These are phyloP conservation scores for Orbicella faveolata DNA, from an alignment of 64 coral and sea anemone species.

Conservation along the genomic window DNA sequence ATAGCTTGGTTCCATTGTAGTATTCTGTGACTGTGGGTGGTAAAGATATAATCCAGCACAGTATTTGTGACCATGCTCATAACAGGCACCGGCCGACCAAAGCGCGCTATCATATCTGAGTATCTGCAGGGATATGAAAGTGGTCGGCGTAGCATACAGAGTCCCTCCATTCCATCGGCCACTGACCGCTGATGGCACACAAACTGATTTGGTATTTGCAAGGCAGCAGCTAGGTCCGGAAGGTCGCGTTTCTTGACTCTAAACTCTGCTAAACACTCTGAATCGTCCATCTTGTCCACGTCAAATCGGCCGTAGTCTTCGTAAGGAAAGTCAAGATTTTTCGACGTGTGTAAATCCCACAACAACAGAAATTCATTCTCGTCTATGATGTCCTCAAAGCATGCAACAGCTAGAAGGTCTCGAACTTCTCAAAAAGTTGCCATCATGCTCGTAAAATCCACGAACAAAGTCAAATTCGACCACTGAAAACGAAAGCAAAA, in stretches of 20 bases:
- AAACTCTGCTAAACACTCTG: neutral
- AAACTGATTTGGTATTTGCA: constrained; percentile 1
- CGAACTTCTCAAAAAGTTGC: constrained; percentile 31
- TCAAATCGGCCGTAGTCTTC: constrained; percentile 7
- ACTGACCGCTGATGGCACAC: constrained; percentile 4
- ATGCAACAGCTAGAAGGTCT: constrained; percentile 15
- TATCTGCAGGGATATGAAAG: constrained; percentile 34
- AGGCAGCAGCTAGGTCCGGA: neutral
- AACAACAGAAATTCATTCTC: constrained; percentile 4
- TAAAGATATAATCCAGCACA: too few species aligned
- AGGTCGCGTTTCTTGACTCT: constrained; percentile 30
- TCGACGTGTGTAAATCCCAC: neutral
- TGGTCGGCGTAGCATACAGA: neutral
- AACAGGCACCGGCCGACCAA: neutral
- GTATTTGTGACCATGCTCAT: too few species aligned
- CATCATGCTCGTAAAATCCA: constrained; percentile 10
- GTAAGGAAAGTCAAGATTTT: constrained; percentile 21
- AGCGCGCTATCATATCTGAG: neutral
- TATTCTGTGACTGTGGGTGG: too few species aligned
- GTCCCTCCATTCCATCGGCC: constrained; percentile 22
- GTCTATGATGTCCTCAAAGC: constrained; percentile 24
- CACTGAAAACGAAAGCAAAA: constrained; percentile 11
- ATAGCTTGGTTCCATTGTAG: too few species aligned
- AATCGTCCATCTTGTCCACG: constrained; percentile 13
- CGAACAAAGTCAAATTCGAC: constrained; percentile 20